Percentiles rank a stretch among this genome's conserved stretches.
These are phyloP conservation scores for Zaprionus lachaisei DNA, from an alignment of 1,140 invertebrate species.

Conservation along the genomic window DNA sequence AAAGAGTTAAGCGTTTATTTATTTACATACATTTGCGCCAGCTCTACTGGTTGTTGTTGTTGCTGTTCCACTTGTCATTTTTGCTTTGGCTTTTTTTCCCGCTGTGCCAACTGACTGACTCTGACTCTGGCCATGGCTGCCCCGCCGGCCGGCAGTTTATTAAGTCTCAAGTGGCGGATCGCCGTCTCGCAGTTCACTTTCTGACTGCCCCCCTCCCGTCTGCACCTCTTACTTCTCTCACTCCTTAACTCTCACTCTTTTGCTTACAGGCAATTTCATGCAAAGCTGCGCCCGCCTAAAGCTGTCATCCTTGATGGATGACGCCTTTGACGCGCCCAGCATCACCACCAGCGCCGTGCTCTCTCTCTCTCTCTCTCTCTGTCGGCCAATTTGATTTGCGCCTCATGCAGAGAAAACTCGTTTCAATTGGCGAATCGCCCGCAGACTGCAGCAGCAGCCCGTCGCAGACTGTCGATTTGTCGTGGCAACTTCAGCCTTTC, in stretches of 20 bases:
- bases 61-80: conserved; percentile 16
- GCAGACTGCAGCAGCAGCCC: conserved; percentile 28
- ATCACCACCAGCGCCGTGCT: conserved; percentile 37
- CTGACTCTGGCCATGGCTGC: neutral
- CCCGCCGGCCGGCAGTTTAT: conserved; percentile 68
- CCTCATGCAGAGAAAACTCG: conserved; percentile 23
- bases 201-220: neutral
- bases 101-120: conserved; percentile 5
- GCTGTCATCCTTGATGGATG: conserved; percentile 73
- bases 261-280: conserved; percentile 76
- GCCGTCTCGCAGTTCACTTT: conserved; percentile 11
- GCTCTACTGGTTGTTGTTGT: neutral
- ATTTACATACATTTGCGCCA: conserved; percentile 62
- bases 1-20: conserved; percentile 82
- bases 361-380: neutral
- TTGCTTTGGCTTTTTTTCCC: conserved; percentile 19
- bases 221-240: conserved; percentile 35
- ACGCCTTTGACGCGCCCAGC: conserved; percentile 59
- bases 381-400: conserved; percentile 78
- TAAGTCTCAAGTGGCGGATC: conserved; percentile 73
- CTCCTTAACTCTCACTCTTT: conserved; percentile 43
- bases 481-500: conserved; percentile 15
- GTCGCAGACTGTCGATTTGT: conserved; percentile 55
- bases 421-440: conserved; percentile 23
- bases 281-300: conserved; percentile 69